A percentile compares a stretch with the other conserved stretches of the same genome.
Conservation (phyloP, 2,888 invertebrate species). For the Dryomyza anilis region DNA sequence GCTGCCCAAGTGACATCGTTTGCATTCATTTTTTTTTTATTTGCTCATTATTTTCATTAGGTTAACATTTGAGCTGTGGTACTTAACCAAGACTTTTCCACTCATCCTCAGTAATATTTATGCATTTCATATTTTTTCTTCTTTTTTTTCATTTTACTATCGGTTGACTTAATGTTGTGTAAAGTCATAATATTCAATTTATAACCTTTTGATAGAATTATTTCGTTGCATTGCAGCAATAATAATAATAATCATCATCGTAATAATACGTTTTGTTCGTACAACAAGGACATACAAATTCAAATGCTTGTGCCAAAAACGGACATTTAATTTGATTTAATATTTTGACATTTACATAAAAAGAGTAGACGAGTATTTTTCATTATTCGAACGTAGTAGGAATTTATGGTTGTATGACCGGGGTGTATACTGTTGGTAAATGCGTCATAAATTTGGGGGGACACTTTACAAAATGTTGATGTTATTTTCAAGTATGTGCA, state of each 20-base stretch:
- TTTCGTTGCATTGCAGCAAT: background rate
- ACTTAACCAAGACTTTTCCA: no score
- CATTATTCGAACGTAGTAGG: no score
- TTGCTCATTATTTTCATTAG: no score
- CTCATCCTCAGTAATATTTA: no score
- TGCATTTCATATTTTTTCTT: no score
- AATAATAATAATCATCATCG: background rate
- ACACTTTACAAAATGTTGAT: no score
- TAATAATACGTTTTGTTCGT: background rate
- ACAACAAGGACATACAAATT: background rate
- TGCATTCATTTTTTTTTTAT: no score
- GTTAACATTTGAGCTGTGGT: no score
- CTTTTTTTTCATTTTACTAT: conserved; percentile 20
- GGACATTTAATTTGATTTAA: conserved; percentile 12
- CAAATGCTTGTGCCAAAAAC: conserved; percentile 1
- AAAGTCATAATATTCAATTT: conserved; percentile 26
- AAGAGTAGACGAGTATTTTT: no score
- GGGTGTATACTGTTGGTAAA: background rate
- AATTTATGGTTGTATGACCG: background rate
- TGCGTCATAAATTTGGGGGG: background rate
- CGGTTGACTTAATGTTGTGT: conserved; percentile 29
- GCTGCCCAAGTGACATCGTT: no score
- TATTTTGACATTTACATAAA: conserved; percentile 7
- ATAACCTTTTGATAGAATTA: conserved; percentile 10
- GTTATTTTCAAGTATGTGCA: no score